phyloP scores from a whole-genome alignment of 2,888 invertebrate genomes.

The Fabriciana adippe region DNA sequence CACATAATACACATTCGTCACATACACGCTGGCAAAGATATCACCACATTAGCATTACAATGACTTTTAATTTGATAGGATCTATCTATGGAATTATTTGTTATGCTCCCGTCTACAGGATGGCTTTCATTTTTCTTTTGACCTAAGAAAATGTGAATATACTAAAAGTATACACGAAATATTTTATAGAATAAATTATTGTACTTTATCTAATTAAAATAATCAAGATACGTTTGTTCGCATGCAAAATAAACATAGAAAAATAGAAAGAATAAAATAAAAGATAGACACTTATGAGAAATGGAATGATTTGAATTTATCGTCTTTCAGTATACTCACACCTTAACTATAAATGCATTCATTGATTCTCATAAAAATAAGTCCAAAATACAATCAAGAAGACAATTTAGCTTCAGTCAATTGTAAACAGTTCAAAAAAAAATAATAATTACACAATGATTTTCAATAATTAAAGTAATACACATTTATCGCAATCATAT shows the following conservation, averaged over 20 bases:
- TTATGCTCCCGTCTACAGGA: slow-evolving; percentile 60
- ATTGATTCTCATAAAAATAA: slow-evolving; percentile 62
- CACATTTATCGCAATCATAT: slow-evolving; percentile 62
- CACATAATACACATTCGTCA: slow-evolving; percentile 73
- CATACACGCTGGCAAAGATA: slow-evolving; percentile 68
- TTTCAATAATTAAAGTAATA: slow-evolving; percentile 63
- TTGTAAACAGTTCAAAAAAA: slow-evolving; percentile 72
- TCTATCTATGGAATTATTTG: slow-evolving; percentile 73
- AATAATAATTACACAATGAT: slow-evolving; percentile 64
- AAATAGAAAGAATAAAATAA: slow-evolving; percentile 67
- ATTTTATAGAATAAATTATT: slow-evolving; percentile 48
- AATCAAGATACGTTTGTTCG: slow-evolving; percentile 55
- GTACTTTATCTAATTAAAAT: slow-evolving; percentile 57
- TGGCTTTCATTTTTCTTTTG: slow-evolving; percentile 81
- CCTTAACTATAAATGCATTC: slow-evolving; percentile 61
- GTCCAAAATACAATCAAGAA: slow-evolving; percentile 64
- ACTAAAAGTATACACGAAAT: slow-evolving; percentile 62
- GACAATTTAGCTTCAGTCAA: slow-evolving; percentile 74
- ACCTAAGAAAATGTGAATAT: slow-evolving; percentile 73
- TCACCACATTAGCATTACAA: slow-evolving; percentile 72
- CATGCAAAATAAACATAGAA: slow-evolving; percentile 73
- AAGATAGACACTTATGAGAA: slow-evolving; percentile 63
- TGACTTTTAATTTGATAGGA: slow-evolving; percentile 74
- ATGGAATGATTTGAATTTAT: slow-evolving; percentile 77
- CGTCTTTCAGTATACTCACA: slow-evolving; percentile 79